Evolutionary conservation across 2,888 invertebrate genomes (phyloP).

Genomic region (Lepidocyrtoides sp.): DNA sequence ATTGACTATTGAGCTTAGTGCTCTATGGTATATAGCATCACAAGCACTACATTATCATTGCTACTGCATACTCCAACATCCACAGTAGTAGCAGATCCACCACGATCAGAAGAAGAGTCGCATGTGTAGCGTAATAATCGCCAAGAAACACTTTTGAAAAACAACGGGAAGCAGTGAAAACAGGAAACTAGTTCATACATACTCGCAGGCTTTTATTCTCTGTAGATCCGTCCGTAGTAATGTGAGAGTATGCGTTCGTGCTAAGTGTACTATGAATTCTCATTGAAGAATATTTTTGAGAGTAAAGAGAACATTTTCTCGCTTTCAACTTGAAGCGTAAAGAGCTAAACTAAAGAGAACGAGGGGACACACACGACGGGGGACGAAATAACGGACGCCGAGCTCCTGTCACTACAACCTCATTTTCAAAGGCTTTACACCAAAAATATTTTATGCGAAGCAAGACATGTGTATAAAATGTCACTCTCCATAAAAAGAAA

Average conservation of each 20-base stretch:
- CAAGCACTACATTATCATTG: neutral
- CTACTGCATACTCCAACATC: neutral
- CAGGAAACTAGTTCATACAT: conserved; percentile 44
- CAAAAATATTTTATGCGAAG: conserved; percentile 15
- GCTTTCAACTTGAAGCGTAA: conserved; percentile 39
- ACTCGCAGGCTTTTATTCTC: conserved; percentile 1
- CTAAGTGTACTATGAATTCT: neutral
- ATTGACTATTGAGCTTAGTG: no score
- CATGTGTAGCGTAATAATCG: conserved; percentile 45
- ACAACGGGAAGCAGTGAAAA: conserved; percentile 50
- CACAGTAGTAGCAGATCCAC: neutral
- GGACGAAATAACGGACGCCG: conserved; percentile 42
- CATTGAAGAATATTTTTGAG: neutral
- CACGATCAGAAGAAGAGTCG: neutral
- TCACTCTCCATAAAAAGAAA: conserved; percentile 21
- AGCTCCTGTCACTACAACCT: conserved; percentile 42
- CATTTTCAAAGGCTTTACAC: conserved; percentile 24
- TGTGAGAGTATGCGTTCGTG: neutral
- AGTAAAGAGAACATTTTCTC: conserved; percentile 2
- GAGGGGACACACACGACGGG: conserved; percentile 46
- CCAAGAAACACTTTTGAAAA: conserved; percentile 51
- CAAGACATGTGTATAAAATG: conserved; percentile 27
- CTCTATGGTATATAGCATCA: no score
- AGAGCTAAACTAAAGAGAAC: neutral
- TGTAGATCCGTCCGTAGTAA: neutral